Base-by-base conservation (phyloP, 2,797 vertebrate genomes). In the Sphenodon punctatus region DNA sequence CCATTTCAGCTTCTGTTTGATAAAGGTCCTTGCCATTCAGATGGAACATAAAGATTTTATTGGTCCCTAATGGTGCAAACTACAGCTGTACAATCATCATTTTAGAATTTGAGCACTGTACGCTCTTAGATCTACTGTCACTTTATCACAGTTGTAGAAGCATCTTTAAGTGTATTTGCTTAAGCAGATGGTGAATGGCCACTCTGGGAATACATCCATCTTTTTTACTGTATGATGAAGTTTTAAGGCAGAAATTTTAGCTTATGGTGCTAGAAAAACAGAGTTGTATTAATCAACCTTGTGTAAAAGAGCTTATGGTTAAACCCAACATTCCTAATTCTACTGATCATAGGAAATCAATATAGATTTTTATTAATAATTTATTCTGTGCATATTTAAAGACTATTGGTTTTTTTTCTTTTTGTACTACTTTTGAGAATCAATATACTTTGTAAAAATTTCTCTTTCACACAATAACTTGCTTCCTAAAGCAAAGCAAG, bases 181-280 rank as follows among this genome's bases (percentile, higher is more conserved):
- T 94, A 93, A 93, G 68, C 95, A 96, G 93, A 92, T 94, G 94
- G 94, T 80, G 89, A 89, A 95, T 92, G 83, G 67, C 67, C 66
- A 3, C 77, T 63, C 23, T 81, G 90, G 85, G 91, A 93, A 77
- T 90, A 75, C 59, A 93, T 91, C 58, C 32, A 85, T 94, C 88
- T 92, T 89, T 89, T 93, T 92, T 92, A 91, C 76, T 80, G 39
- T 93, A 93, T 90, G 85, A 89, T 89, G 85, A 89, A 94, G 75
- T 91, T 93, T 90, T 92, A 92, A 91, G 92, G 76, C 64, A 87
- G 82, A 88, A 84, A 75, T 82, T 88, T 92, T 87, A 77, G 46
- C n/a, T 69, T 82, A 41, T 39, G 15, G 68, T 89, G 30, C 58
- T 69, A 82, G 36, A 39, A 78, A 87, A 92, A 89, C 76, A 91